Percentiles rank a stretch among this genome's conserved stretches.
Evolutionary conservation across 2,888 invertebrate genomes (phyloP).

Genomic region (Adineta ricciae): DNA sequence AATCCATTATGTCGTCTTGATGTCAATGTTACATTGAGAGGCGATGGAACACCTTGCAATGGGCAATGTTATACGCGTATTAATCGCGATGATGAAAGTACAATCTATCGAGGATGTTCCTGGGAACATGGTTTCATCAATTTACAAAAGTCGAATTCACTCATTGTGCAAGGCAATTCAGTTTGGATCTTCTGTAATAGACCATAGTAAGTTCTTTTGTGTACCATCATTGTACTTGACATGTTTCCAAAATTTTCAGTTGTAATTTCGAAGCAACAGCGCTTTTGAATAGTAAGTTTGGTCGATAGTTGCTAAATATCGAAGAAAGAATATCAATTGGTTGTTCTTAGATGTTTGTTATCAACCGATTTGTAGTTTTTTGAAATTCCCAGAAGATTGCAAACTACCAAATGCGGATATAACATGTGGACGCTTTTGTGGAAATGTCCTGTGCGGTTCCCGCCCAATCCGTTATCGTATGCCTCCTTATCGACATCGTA

Average conservation of each 20-base stretch:
- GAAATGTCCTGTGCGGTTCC: neutral
- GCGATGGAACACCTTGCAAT: conserved; percentile 1
- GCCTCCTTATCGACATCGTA: neutral
- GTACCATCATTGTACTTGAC: neutral
- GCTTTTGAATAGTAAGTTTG: neutral
- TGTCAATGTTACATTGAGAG: neutral
- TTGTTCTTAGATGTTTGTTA: neutral
- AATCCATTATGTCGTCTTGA: neutral
- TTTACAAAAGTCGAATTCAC: neutral
- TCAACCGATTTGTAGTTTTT: neutral
- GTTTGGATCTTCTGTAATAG: neutral
- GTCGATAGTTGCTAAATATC: too few species aligned
- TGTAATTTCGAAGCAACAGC: neutral
- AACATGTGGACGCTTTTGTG: conserved; percentile 7
- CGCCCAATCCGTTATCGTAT: neutral
- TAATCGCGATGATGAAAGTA: neutral
- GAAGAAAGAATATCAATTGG: too few species aligned
- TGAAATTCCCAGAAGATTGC: conserved; percentile 9
- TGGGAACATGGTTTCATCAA: conserved; percentile 10
- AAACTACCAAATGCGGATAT: conserved; percentile 1
- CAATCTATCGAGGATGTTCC: neutral
- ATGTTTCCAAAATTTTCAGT: neutral
- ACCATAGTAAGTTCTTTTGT: neutral
- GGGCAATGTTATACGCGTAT: conserved; percentile 18
- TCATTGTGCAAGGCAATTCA: neutral